Base-by-base conservation (phyloP, 92 coral and sea anemone genomes). In the Nematostella vectensis region DNA sequence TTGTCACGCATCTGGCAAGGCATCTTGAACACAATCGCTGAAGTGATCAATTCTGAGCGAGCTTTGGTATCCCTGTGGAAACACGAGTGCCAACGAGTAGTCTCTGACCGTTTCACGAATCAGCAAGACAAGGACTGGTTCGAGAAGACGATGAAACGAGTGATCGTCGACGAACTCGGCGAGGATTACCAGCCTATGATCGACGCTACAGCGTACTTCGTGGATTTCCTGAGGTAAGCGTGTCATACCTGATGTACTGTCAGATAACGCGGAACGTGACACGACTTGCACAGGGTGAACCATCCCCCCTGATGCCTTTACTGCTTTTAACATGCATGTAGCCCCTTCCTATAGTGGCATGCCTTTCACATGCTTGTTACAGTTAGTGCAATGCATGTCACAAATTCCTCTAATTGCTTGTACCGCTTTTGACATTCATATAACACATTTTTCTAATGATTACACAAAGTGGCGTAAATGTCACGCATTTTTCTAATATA, bases 1-100 rank as follows among this genome's bases (percentile, higher is more conserved):
- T 61, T 89, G 74, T 89, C 97, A 69, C 88, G 96, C 61, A 81
- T 86, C 40, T 89, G 95, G 95, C 97, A 89, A 58, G 97, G 96
- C 12, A 85, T 85, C 71, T 80, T 89, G 15, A 81, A 89, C 79
- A 75, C 85, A 58, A 67, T 69, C 13, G 72, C 89, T 2, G 96
- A 89, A 12, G 86, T 89, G 15, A 63, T 89, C 3, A 59, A 71
- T 16, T 68, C 63, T 30, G 71, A 78, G 48, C 72, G 77, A 2
- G 55, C 78, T 19, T 54, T 89, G 22, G 63, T 89, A 76, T 47
- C 54, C 37, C 74, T 89, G 40, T 89, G 97, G 97, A 89, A 86
- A 48, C 97, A 89, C 88, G 97, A 89, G 63, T 85, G 97, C 40
- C 53, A 71, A 30, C 95, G 97, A 28, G 97, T 89, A 8, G 55